Evolutionary conservation across 1,140 invertebrate genomes (phyloP), one percentile per base, ranked within the genome.

Genomic region (Apis florea): DNA sequence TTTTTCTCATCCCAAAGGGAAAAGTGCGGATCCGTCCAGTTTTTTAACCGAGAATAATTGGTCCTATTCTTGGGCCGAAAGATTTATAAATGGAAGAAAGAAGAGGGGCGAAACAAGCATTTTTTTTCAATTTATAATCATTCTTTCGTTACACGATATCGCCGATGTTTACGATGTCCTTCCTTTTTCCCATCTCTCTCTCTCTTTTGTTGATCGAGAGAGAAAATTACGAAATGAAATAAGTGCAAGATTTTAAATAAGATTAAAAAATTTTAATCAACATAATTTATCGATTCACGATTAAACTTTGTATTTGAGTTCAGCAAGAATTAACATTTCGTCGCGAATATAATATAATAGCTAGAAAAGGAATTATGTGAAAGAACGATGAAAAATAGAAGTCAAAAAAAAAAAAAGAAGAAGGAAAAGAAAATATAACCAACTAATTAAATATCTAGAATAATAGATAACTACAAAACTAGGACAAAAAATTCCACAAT

Each of bases 41-140:
- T 72, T 59, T 69, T 59, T 24, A 31, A 69, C n/a, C n/a, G 59
- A n/a, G 26, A 72, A 63, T 64, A 72, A 72, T 51, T 58, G 58
- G 15, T 53, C 17, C 13, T 24, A n/a, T 75, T 64, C 49, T 47
- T 19, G 5, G 31, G 6, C 11, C 11, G 31, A 26, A 19, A 19
- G 19, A 6, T 11, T 2, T 40, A 40, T 47, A 53, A 54, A 54
- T 19, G 6, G 12, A 24, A 56, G 49, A 26, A 15, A 1, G 17
- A 26, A 15, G 17, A 17, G 19, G 19, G 19, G 6, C 21, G 12
- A 13, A 2, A 15, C 40, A n/a, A 13, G 9, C 8, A 9, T 21
- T n/a, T 47, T 47, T 10, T 21, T 11, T 15, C 21, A 19, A 54
- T 53, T 19, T 19, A 13, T 21, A 21, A 47, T 47, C 12, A 5